Percentiles rank a stretch among this genome's conserved stretches.
These are phyloP conservation scores for Lacerta viridis DNA, from an alignment of 2,797 vertebrate species.

Conservation along the genomic window DNA sequence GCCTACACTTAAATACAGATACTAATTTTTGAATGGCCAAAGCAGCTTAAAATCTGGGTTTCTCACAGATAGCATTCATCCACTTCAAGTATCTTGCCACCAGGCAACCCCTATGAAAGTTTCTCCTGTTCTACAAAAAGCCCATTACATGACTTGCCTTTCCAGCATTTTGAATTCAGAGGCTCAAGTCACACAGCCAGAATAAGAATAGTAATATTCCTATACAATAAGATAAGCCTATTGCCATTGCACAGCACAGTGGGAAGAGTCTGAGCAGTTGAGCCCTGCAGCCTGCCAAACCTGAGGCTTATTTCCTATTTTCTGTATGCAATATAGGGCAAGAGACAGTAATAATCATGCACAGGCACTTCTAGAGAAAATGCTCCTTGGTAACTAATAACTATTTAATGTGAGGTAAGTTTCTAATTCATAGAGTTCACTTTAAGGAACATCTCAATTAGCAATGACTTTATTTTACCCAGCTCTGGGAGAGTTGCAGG, in stretches of 20 bases:
- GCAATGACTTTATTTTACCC: not conserved
- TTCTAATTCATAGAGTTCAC: not conserved
- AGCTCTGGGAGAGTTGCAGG: not conserved
- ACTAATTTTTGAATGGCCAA: not conserved
- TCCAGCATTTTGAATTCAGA: not conserved
- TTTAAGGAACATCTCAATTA: not conserved
- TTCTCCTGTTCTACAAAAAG: not conserved
- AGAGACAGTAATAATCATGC: not conserved
- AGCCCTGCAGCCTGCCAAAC: not conserved
- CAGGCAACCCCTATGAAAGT: not conserved
- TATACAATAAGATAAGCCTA: not conserved
- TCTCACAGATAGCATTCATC: slow-evolving; percentile 7
- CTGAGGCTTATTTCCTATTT: slow-evolving; percentile 8
- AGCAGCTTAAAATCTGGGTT: slow-evolving; percentile 23
- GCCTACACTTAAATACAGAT: not conserved
- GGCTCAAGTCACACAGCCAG: not conserved
- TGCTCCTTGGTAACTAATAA: slow-evolving; percentile 6
- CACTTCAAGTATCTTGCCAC: not conserved
- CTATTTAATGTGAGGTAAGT: not conserved
- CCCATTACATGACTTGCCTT: not conserved
- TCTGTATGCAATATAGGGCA: not conserved
- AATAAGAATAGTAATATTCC: not conserved
- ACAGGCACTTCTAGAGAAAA: slow-evolving; percentile 6
- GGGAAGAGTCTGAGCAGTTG: not conserved
- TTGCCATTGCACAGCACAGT: not conserved